A percentile compares a stretch with the other conserved stretches of the same genome.
Conservation (phyloP, 1,140 invertebrate genomes). For the Ephestia elutella region DNA sequence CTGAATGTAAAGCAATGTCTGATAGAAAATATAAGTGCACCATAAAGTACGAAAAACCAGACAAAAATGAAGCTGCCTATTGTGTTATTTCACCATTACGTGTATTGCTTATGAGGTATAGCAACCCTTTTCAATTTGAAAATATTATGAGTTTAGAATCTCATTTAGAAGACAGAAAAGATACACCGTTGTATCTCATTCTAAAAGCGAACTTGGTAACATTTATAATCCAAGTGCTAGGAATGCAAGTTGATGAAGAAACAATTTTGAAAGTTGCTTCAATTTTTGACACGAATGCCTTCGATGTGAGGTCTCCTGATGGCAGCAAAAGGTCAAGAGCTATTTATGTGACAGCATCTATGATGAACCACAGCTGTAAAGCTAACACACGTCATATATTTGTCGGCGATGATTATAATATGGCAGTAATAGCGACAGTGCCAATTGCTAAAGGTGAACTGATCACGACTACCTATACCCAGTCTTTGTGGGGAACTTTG, state of each 20-base stretch:
- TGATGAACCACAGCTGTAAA: constrained; percentile 79
- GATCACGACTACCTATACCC: constrained; percentile 80
- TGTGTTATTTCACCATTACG: constrained; percentile 79
- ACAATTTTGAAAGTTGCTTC: constrained; percentile 79
- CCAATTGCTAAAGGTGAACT: constrained; percentile 78
- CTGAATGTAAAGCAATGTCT: constrained; percentile 75
- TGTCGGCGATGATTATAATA: constrained; percentile 70
- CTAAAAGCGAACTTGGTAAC: constrained; percentile 77
- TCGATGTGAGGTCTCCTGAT: constrained; percentile 73
- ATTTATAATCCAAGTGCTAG: constrained; percentile 76
- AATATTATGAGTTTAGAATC: constrained; percentile 75
- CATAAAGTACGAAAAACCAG: constrained; percentile 67
- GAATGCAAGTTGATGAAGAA: constrained; percentile 73
- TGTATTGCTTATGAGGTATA: constrained; percentile 76
- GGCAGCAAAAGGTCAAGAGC: constrained; percentile 71
- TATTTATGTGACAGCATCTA: constrained; percentile 77
- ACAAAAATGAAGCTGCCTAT: constrained; percentile 75
- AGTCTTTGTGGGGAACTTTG: constrained; percentile 79
- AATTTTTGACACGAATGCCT: constrained; percentile 81
- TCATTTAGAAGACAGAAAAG: constrained; percentile 76
- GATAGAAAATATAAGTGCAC: constrained; percentile 72
- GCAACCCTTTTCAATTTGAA: constrained; percentile 73
- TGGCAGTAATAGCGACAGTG: constrained; percentile 76
- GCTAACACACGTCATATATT: constrained; percentile 79
- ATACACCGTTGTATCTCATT: constrained; percentile 75